Evolutionary conservation across 2,797 vertebrate species (phyloP), one percentile per base, ranked within the genome.

Genomic region (Rhyacichthys aspro): DNA sequence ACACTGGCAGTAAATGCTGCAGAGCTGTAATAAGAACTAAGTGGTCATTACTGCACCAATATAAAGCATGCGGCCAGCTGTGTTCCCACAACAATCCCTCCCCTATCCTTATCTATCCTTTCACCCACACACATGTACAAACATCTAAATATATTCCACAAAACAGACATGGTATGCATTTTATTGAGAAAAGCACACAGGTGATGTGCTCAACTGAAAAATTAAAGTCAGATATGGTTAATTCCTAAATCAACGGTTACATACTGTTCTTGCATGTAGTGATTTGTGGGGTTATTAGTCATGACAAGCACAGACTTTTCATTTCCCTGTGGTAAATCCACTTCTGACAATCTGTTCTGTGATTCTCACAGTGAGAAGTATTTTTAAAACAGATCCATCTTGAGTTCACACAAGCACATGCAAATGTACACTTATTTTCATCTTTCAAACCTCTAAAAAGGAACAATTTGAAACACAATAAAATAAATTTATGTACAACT

Each of bases 71-170:
- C 69, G 65, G 47, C 79, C 80, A 87, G 86, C 85, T 81, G 73
- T 85, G 86, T 89, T 89, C 83, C 64, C 77, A 83, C 73, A 90
- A 91, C 87, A 91, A 79, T 43, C 77, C 73, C 86, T 90, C 91
- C 89, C 86, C 37, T 44, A 62, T 60, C 65, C 77, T 80, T 79
- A 78, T 80, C 79, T 81, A 45, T 74, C 67, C 74, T 59, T 3
- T 14, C n/a, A 61, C 65, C 57, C 70, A 46, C 43, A 1, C 70
- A 43, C 62, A 3, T 17, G 33, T 17, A 23, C 5, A 23, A 9
- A 9, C 3, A 11, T 16, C n/a, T 16, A 58, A 50, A 34, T 16
- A 2, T 7, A 53, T 2, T 57, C 18, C 9, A 7, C 1, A 36
- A 5, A 19, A 70, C 19, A 44, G 52, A 63, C 9, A 34, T 17